Evolutionary conservation across 2,888 invertebrate genomes (phyloP).

Genomic region (Leptinotarsa rubiginosa): DNA sequence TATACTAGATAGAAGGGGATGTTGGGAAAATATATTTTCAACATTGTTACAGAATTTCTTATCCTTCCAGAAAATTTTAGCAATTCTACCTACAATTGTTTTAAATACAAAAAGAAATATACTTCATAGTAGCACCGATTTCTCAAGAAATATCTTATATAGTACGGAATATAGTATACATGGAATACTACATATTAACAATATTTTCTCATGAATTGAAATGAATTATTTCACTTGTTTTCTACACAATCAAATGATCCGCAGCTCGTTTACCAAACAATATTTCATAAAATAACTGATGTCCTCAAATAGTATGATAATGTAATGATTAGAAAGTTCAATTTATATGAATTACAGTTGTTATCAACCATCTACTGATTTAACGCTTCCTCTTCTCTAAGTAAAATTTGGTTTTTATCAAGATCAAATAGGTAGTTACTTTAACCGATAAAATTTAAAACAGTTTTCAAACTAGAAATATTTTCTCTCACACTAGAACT

Average conservation of each 20-base stretch:
- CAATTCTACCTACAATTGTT: neutral
- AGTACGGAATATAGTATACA: slow-evolving; percentile 14
- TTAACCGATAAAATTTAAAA: too few relatives aligned
- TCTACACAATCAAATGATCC: neutral
- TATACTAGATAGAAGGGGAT: neutral
- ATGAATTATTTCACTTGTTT: neutral
- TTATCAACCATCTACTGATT: too few relatives aligned
- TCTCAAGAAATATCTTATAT: slow-evolving; percentile 6
- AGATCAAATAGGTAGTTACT: too few relatives aligned
- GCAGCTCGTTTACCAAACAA: too few relatives aligned
- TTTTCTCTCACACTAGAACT: too few relatives aligned
- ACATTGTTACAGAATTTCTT: neutral
- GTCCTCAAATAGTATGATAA: too few relatives aligned
- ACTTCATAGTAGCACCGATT: slow-evolving; percentile 17
- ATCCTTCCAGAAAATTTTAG: neutral
- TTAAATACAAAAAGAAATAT: slow-evolving; percentile 6
- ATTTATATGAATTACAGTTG: too few relatives aligned
- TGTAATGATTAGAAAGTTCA: too few relatives aligned
- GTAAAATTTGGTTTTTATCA: neutral
- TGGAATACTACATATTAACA: neutral
- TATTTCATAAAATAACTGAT: too few relatives aligned
- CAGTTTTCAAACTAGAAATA: too few relatives aligned
- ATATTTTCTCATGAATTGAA: neutral
- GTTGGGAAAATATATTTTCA: neutral
- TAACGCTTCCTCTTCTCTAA: neutral